phyloP scores from a whole-genome alignment of 1,140 invertebrate genomes.

The Drosophila ironensis region DNA sequence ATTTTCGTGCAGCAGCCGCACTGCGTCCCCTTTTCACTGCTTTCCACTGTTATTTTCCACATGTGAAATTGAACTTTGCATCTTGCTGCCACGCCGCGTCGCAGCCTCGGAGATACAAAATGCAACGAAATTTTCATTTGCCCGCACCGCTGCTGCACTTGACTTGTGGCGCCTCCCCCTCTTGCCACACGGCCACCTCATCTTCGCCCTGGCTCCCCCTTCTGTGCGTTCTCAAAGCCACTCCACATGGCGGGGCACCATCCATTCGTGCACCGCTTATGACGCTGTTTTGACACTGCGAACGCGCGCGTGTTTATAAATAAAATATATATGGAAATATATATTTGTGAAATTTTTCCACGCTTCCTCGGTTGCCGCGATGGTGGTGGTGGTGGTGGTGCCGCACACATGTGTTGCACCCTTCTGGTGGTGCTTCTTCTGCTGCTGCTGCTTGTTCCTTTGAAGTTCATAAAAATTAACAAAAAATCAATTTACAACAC shows the following conservation, averaged over 20 bases:
- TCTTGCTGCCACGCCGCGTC: slow-evolving; percentile 64
- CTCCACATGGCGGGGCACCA: slow-evolving; percentile 7
- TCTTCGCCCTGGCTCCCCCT: neutral
- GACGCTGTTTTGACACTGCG: slow-evolving; percentile 75
- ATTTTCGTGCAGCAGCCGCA: slow-evolving; percentile 42
- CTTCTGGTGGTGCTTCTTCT: slow-evolving; percentile 20
- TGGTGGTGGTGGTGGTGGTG: slow-evolving; percentile 10
- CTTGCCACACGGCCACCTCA: neutral
- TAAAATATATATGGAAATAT: slow-evolving; percentile 61
- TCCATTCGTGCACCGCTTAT: slow-evolving; percentile 34
- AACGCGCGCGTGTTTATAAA: slow-evolving; percentile 76
- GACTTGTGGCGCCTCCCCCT: slow-evolving; percentile 64
- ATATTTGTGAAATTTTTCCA: slow-evolving; percentile 68
- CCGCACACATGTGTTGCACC: slow-evolving; percentile 61
- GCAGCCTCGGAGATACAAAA: slow-evolving; percentile 50
- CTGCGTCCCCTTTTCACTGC: slow-evolving; percentile 8
- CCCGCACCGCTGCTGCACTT: slow-evolving; percentile 51
- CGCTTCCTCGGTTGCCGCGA: slow-evolving; percentile 19
- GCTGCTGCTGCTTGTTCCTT: slow-evolving; percentile 36
- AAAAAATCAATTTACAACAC: slow-evolving; percentile 74
- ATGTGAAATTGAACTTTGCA: slow-evolving; percentile 79
- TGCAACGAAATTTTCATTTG: slow-evolving; percentile 49
- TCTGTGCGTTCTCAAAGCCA: neutral
- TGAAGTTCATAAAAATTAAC: slow-evolving; percentile 78
- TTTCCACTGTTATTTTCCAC: slow-evolving; percentile 68